Evolutionary conservation across 2,888 invertebrate genomes (phyloP), one percentile per base, ranked within the genome.

Genomic region (Dermolepida albohirtum): DNA sequence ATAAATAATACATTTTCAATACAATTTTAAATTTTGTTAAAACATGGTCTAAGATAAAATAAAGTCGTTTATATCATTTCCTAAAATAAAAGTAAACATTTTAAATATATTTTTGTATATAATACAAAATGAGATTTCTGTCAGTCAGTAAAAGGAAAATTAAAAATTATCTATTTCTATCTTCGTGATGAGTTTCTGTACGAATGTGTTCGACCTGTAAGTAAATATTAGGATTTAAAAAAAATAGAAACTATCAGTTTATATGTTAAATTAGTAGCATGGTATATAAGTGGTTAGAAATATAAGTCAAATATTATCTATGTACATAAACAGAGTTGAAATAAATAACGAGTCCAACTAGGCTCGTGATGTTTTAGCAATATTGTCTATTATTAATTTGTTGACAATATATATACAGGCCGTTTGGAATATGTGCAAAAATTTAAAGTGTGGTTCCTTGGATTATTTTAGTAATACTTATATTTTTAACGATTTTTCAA

Each of bases 1-100:
- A 54, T 64, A 64, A 64, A 64, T 65, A 52, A 65, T 54, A 65
- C 59, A 62, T 47, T 47, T 62, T 22, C 27, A 62, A 62, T 62
- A 47, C 44, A 47, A 57, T 62, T 12, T 62, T 29, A 43, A 47
- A 34, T 39, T 62, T 62, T 7, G 29, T 44, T 59, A 59, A 59
- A 29, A 57, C 10, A 14, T 40, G 16, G 16, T 8, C 29, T 49
- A 62, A 62, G 34, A 47, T 34, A 11, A 62, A 49, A 29, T 49
- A 49, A 47, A 62, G 34, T 16, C 34, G 47, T 47, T 59, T 39
- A 16, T 62, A 62, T 34, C 47, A 39, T 40, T 17, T 62, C 29
- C 16, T 49, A 62, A 62, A 47, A 39, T 34, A 47, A 43, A 62
- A 47, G 59, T 49, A 62, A 54, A 54, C 16, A 40, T 54, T 34